phyloP scores from a whole-genome alignment of 2,797 vertebrate species.

The Paedocypris micromegethes region DNA sequence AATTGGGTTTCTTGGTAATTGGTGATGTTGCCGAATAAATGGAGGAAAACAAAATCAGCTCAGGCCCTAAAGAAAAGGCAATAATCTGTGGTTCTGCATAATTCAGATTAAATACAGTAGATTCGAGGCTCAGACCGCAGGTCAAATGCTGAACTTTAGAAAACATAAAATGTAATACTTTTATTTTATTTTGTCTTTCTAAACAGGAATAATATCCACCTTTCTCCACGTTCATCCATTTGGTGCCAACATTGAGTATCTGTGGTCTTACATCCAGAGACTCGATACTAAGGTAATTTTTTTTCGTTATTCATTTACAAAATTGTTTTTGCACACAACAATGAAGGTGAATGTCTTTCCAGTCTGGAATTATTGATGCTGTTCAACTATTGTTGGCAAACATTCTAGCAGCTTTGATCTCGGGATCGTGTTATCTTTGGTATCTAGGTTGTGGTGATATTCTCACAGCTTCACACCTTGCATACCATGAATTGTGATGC shows the following conservation, averaged over 20 bases:
- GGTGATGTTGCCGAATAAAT: conserved; percentile 65
- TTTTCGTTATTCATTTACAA: background rate
- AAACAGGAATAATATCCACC: conserved; percentile 88
- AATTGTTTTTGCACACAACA: background rate
- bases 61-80: conserved; percentile 52
- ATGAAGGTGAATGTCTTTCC: background rate
- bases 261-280: conserved; percentile 95
- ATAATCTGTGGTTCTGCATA: conserved; percentile 47
- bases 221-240: conserved; percentile 97
- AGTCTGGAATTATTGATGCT: too few relatives aligned
- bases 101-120: conserved; percentile 55
- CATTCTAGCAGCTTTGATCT: too few relatives aligned
- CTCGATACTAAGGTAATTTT: conserved; percentile 84
- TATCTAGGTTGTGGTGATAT: too few relatives aligned
- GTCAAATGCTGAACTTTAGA: background rate
- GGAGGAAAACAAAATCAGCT: conserved; percentile 70
- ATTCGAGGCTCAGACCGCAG: conserved; percentile 47
- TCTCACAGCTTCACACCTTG: too few relatives aligned
- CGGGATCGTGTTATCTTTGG: too few relatives aligned
- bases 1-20: conserved; percentile 65
- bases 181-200: conserved; percentile 26
- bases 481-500: too few relatives aligned
- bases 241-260: conserved; percentile 93
- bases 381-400: too few relatives aligned
- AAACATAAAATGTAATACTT: too few relatives aligned